These are phyloP conservation scores for Varanus komodoensis DNA, from an alignment of 2,113 vertebrate species.

Conservation along the genomic window DNA sequence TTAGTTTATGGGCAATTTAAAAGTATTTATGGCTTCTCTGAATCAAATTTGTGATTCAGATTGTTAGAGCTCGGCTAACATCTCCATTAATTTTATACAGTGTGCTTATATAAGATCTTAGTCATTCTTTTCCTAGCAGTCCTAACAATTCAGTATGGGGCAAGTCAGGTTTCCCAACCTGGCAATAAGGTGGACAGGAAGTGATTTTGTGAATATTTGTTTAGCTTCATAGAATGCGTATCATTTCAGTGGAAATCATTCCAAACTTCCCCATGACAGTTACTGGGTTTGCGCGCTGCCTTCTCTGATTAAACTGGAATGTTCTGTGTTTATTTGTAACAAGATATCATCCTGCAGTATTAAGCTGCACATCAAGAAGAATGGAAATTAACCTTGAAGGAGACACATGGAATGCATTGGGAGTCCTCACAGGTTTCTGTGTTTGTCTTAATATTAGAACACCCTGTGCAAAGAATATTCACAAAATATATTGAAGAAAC, in stretches of 20 bases:
- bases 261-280: background rate
- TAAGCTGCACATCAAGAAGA: constrained; percentile 26
- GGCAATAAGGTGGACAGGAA: background rate
- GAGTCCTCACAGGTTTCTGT: constrained; percentile 25
- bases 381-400: constrained; percentile 31
- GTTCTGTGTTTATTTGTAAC: background rate
- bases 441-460: constrained; percentile 34
- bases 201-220: background rate
- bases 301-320: background rate
- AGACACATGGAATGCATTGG: constrained; percentile 24
- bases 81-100: background rate
- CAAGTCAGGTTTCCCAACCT: background rate
- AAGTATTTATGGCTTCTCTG: background rate
- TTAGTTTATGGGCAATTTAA: background rate
- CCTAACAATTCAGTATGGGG: background rate
- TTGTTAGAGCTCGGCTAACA: background rate
- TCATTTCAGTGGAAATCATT: background rate
- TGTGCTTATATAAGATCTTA: background rate
- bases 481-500: constrained; percentile 25
- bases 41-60: background rate
- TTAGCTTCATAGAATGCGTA: background rate
- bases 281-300: background rate
- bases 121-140: background rate
- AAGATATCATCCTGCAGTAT: background rate
- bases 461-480: background rate